Conservation (phyloP, 2,797 vertebrate species). For the Podargus strigoides region DNA sequence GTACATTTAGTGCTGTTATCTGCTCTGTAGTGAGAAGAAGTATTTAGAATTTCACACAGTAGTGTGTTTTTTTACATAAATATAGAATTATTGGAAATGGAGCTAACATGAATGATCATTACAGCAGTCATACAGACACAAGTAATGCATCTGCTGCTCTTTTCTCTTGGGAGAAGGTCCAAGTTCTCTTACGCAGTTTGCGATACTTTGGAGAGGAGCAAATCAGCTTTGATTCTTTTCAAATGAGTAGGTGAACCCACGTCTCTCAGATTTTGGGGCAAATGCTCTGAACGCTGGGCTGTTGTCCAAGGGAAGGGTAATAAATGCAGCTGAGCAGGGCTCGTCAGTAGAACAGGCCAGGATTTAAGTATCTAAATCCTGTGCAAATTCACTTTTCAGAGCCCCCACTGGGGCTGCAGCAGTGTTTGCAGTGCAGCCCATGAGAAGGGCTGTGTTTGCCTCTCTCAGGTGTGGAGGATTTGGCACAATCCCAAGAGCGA, state of each 20-base stretch:
- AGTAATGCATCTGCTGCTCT: not conserved
- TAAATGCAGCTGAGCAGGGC: not conserved
- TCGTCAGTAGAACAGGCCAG: not conserved
- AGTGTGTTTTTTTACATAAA: not conserved
- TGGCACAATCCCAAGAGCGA: not conserved
- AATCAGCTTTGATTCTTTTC: not conserved
- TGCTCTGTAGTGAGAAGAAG: not conserved
- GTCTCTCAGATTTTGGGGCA: not conserved
- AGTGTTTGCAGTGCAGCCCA: not conserved
- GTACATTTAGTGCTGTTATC: not conserved
- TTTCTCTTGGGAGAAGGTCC: not conserved
- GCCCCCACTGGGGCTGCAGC: not conserved
- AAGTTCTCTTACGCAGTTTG: not conserved
- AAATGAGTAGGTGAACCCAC: not conserved
- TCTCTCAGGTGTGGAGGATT: not conserved
- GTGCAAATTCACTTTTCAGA: not conserved
- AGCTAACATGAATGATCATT: not conserved
- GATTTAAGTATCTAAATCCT: not conserved
- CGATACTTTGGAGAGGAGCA: not conserved
- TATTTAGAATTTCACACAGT: not conserved
- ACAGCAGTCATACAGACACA: not conserved
- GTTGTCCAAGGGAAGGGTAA: rapidly evolving
- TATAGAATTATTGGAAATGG: not conserved
- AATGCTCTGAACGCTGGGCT: not conserved
- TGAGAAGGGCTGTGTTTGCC: not conserved